phyloP scores from a whole-genome alignment of 2,113 vertebrate genomes.

The Erythrocebus patas region DNA sequence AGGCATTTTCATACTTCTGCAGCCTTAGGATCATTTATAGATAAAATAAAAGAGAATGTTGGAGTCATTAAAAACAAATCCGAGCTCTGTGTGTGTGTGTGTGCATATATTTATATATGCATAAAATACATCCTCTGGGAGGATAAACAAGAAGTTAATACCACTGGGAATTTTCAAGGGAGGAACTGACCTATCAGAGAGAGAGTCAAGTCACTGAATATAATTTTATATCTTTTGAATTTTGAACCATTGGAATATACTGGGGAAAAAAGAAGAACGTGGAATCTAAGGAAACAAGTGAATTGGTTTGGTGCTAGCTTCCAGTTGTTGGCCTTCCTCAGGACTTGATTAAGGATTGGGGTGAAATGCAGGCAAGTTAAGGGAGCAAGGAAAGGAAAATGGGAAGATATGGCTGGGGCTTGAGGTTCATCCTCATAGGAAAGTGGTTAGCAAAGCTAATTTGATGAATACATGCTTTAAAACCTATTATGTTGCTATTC shows the following conservation, averaged over 20 bases:
- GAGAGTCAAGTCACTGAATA: slow-evolving; percentile 25
- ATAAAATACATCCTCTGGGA: slow-evolving; percentile 33
- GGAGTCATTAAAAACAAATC: slow-evolving; percentile 26
- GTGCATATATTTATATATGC: background rate
- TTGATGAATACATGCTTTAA: slow-evolving; percentile 13
- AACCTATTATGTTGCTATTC: background rate
- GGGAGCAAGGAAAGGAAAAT: background rate
- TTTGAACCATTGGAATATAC: slow-evolving; percentile 40
- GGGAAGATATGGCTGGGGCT: background rate
- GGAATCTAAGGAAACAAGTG: background rate
- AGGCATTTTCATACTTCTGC: background rate
- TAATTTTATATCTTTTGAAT: slow-evolving; percentile 43
- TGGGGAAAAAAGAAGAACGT: background rate
- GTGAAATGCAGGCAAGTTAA: slow-evolving; percentile 31
- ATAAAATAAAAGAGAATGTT: slow-evolving; percentile 38
- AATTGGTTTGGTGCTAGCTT: background rate
- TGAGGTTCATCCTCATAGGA: background rate
- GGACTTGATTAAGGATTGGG: background rate
- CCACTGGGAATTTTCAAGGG: background rate
- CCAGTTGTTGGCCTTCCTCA: background rate
- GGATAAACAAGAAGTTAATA: slow-evolving; percentile 53
- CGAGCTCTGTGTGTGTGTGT: background rate
- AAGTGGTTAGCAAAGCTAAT: background rate
- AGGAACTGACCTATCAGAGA: background rate
- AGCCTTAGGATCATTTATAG: background rate